Evolutionary conservation across 2,797 vertebrate species (phyloP).

Genomic region (Anguilla marmorata): DNA sequence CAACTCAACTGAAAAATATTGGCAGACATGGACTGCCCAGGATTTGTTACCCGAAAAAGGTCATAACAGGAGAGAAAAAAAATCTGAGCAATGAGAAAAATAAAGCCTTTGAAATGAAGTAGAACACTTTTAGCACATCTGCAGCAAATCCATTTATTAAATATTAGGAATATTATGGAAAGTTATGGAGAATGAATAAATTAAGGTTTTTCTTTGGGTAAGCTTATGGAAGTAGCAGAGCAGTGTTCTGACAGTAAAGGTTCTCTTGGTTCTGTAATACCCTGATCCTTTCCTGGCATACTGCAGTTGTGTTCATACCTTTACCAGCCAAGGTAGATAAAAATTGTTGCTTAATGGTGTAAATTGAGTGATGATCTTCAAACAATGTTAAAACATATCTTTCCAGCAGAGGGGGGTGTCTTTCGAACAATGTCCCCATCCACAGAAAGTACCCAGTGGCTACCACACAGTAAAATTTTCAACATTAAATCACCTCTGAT

Average conservation of each 20-base stretch:
- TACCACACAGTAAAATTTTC: background rate
- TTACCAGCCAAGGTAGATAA: background rate
- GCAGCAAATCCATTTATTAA: background rate
- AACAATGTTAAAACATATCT: background rate
- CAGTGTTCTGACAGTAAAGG: background rate
- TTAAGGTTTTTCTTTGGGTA: background rate
- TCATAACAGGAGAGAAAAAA: background rate
- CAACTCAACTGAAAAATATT: slow-evolving; percentile 31
- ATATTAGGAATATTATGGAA: background rate
- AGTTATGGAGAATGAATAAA: background rate
- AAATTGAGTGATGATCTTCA: background rate
- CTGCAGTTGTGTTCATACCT: background rate
- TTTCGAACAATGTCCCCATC: background rate
- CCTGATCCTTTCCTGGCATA: background rate
- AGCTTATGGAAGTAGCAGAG: background rate
- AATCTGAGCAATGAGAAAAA: background rate
- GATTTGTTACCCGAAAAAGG: background rate
- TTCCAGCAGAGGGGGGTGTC: background rate
- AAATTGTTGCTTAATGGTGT: background rate
- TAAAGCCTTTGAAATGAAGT: background rate
- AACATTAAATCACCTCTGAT: background rate
- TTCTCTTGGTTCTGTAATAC: background rate
- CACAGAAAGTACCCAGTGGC: background rate
- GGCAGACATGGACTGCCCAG: slow-evolving; percentile 33
- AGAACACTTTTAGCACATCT: background rate